Base-by-base conservation (phyloP, 2,888 invertebrate species). In the Cancer borealis region DNA sequence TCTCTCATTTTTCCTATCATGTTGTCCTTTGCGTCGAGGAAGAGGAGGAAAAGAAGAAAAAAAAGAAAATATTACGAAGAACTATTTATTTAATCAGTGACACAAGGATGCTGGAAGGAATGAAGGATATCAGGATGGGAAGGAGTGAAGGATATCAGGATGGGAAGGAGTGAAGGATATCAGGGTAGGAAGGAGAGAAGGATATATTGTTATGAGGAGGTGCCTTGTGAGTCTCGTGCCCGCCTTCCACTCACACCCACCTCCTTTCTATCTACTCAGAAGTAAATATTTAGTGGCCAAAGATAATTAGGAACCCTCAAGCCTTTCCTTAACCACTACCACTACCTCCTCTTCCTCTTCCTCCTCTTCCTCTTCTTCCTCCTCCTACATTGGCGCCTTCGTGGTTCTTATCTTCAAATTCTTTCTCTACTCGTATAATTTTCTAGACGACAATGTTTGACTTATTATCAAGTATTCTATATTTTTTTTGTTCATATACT, bases 241-340 rank as follows among this genome's bases (percentile, higher is more conserved):
- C 30, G 12, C 30, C 30, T 30, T 26, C 30, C 79, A 79, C 79
- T 30, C 79, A 26, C 30, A 14, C 79, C 26, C 26, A 30, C 79
- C 79, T 12, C 6, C 10, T 30, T 30, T 79, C 79, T 79, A 79
- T 79, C 79, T 30, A 10, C 79, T 10, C 30, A 30, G 79, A 30
- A 30, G 79, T 79, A 79, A 79, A 79, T 79, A 79, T 79, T 79
- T 79, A 79, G 79, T 79, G 79, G 30, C 79, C 79, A 14, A 79
- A 79, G 79, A 79, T 79, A 79, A 79, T 79, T 79, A 79, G 79
- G 12, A 79, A 79, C 12, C 79, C 14, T 8, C 30, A 14, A 30
- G 79, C 79, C 30, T 79, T 30, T 79, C 12, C 79, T 79, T 26
- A 79, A 30, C 30, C 30, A 8, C 30, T 30, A 12, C 30, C 26